Percentiles rank a stretch among this genome's conserved stretches.
phyloP scores from a whole-genome alignment of 1,140 invertebrate species.

The Chironomus striatipennis region DNA sequence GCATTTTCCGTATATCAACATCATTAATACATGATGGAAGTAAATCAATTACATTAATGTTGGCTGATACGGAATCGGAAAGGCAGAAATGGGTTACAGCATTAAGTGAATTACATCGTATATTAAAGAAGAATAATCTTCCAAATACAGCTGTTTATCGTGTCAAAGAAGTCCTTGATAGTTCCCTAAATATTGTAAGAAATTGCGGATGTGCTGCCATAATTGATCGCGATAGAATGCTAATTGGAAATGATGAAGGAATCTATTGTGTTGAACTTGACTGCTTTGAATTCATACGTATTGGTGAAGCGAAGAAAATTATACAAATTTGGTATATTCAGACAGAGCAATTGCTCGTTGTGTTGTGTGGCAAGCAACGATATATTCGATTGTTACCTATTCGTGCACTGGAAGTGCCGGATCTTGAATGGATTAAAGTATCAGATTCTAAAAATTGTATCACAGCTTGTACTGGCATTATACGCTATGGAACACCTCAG shows the following conservation, averaged over 20 bases:
- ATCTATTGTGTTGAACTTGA: constrained; percentile 16
- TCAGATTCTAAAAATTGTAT: constrained; percentile 74
- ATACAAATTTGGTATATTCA: constrained; percentile 5
- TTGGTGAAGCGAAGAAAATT: constrained; percentile 5
- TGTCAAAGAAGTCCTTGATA: constrained; percentile 10
- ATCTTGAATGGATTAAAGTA: constrained; percentile 91
- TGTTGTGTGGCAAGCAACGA: constrained; percentile 78
- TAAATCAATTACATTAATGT: constrained; percentile 78
- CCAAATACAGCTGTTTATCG: constrained; percentile 59
- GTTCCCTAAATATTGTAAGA: neutral
- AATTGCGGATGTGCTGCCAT: neutral
- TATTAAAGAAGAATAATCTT: constrained; percentile 85
- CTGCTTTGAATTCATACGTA: neutral
- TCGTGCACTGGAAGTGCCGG: constrained; percentile 80
- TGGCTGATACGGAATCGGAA: constrained; percentile 87
- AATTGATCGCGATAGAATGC: neutral
- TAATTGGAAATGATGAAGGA: neutral
- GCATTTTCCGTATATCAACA: constrained; percentile 94
- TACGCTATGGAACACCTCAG: neutral
- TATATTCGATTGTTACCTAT: constrained; percentile 84
- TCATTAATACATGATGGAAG: constrained; percentile 74
- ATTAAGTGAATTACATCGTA: constrained; percentile 87
- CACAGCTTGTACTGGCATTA: constrained; percentile 51
- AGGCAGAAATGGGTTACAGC: constrained; percentile 95
- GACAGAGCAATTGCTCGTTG: constrained; percentile 46